Conservation (phyloP, 2,113 vertebrate species). For the Entelurus aequoreus region DNA sequence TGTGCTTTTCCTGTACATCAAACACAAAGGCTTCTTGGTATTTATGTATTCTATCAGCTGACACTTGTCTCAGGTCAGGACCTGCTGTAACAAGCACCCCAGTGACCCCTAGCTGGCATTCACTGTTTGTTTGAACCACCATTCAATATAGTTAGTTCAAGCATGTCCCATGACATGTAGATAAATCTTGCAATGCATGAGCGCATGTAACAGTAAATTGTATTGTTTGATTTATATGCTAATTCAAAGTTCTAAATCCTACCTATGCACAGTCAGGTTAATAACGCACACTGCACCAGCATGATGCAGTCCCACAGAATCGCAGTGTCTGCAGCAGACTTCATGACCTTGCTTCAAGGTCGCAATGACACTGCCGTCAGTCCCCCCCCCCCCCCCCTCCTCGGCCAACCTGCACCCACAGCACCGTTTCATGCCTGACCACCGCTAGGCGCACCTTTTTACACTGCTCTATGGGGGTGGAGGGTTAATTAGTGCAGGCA, state of each 20-base stretch:
- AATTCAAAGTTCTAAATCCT: conserved; percentile 5
- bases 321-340: conserved; percentile 67
- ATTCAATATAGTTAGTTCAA: not conserved
- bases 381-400: conserved; percentile 50
- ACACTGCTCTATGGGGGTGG: not conserved
- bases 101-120: conserved; percentile 25
- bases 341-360: conserved; percentile 76
- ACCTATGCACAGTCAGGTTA: conserved; percentile 3
- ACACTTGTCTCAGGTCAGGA: conserved; percentile 69
- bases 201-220: not conserved
- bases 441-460: conserved; percentile 20
- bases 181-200: not conserved
- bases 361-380: conserved; percentile 68
- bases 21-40: conserved; percentile 27
- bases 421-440: conserved; percentile 26
- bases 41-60: conserved; percentile 37
- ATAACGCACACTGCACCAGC: conserved; percentile 57
- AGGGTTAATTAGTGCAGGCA: not conserved
- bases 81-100: conserved; percentile 45
- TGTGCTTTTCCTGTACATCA: conserved; percentile 21
- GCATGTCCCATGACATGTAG: not conserved
- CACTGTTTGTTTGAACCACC: not conserved
- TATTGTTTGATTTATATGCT: not conserved
- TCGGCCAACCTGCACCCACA: conserved; percentile 21
- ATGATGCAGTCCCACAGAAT: conserved; percentile 60